Evolutionary conservation across 2,888 invertebrate species (phyloP).

Genomic region (Slavum lentiscoides): DNA sequence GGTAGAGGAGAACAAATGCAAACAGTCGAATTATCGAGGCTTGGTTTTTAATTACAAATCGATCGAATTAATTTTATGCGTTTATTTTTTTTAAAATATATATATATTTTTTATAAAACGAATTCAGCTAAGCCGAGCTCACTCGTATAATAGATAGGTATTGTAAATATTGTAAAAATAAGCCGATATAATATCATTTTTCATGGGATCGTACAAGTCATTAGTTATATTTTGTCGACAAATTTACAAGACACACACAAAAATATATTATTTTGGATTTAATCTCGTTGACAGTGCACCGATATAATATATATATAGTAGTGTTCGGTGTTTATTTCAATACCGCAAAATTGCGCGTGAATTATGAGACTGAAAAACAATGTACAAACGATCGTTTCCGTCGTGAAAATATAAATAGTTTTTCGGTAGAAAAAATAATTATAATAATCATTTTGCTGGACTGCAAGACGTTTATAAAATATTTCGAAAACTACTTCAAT

Average conservation of each 20-base stretch:
- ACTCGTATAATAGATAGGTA: not conserved
- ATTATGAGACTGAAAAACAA: not conserved
- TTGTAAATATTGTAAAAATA: not conserved
- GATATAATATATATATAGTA: too few relatives aligned
- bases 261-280: slow-evolving; percentile 2
- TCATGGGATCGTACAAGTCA: not conserved
- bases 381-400: not conserved
- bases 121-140: not conserved
- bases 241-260: not conserved
- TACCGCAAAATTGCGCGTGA: too few relatives aligned
- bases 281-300: not conserved
- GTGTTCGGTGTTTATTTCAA: not conserved
- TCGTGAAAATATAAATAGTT: not conserved
- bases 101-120: not conserved
- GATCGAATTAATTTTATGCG: too few relatives aligned
- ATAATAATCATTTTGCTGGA: too few relatives aligned
- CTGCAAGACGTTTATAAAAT: not conserved
- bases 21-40: too few relatives aligned
- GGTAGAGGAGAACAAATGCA: too few relatives aligned
- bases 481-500: too few relatives aligned
- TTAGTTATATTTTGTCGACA: slow-evolving; percentile 6
- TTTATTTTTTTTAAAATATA: not conserved
- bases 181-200: not conserved
- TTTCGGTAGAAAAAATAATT: not conserved
- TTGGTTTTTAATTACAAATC: too few relatives aligned